Percentiles rank a stretch among this genome's conserved stretches.
phyloP scores from a whole-genome alignment of 2,888 invertebrate species.

The Trachelus iudaicus region DNA sequence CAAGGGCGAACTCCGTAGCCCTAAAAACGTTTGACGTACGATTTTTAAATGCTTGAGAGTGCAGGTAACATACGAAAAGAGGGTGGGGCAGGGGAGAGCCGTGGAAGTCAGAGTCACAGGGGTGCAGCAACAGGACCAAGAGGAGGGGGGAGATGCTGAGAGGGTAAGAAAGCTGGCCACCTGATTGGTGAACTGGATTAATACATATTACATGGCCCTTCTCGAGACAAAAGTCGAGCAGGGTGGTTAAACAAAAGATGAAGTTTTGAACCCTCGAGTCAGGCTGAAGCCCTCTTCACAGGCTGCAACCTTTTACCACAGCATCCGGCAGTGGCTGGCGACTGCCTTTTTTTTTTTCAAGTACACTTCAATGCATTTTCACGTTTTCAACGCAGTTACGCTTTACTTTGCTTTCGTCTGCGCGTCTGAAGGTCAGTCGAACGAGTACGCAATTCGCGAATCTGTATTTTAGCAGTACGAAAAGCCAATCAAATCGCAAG shows the following conservation, averaged over 20 bases:
- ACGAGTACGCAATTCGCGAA: not conserved
- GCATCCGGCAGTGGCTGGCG: conserved; percentile 29
- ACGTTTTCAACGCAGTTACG: conserved; percentile 30
- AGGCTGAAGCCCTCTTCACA: conserved; percentile 28
- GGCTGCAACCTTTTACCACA: conserved; percentile 36
- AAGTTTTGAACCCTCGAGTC: not conserved
- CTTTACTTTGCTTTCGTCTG: conserved; percentile 14
- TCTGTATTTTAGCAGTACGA: too few species aligned
- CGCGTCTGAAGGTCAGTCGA: not conserved
- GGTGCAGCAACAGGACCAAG: not conserved
- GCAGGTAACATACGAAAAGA: too few species aligned
- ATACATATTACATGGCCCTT: conserved; percentile 4
- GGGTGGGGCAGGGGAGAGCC: not conserved
- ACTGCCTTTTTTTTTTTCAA: conserved; percentile 21
- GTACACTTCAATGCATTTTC: conserved; percentile 29
- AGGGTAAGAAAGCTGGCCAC: not conserved
- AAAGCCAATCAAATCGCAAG: too few species aligned
- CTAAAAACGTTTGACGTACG: too few species aligned
- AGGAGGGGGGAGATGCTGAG: not conserved
- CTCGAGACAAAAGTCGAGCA: conserved; percentile 2
- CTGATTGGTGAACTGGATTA: conserved; percentile 1
- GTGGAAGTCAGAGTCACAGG: not conserved
- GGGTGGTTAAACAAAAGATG: conserved; percentile 9
- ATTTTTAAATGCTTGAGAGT: too few species aligned
- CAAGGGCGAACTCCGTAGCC: too few species aligned